Conservation (phyloP, 2,797 vertebrate genomes). For the Staurois parvus region DNA sequence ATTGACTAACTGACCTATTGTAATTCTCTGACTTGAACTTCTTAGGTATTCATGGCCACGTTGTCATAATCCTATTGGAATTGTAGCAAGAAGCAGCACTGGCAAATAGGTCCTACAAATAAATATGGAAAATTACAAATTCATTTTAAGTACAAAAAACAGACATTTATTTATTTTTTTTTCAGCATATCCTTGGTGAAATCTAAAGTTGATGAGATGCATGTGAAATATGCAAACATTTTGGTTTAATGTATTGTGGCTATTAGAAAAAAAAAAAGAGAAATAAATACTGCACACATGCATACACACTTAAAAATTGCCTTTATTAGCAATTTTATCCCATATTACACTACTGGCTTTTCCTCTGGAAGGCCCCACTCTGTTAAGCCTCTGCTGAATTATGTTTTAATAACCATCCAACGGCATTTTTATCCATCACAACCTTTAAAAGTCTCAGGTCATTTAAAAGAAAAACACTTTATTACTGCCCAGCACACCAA, state of each 20-base stretch:
- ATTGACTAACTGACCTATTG: too few relatives aligned
- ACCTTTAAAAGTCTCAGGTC: constrained; percentile 70
- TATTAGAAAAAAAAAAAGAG: background rate
- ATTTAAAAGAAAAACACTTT: constrained; percentile 73
- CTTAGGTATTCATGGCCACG: too few relatives aligned
- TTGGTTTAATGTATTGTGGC: background rate
- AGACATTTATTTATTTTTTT: too few relatives aligned
- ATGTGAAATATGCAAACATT: background rate
- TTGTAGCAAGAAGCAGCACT: too few relatives aligned
- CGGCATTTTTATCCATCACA: constrained; percentile 70
- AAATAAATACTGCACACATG: background rate
- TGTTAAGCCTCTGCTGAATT: constrained; percentile 72
- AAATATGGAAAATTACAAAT: too few relatives aligned
- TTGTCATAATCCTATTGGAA: too few relatives aligned
- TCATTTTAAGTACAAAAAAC: too few relatives aligned
- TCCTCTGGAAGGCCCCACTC: constrained; percentile 62
- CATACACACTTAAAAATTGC: constrained; percentile 5
- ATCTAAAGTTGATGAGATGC: too few relatives aligned
- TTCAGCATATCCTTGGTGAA: too few relatives aligned
- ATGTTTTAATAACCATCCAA: constrained; percentile 70
- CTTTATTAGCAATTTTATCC: constrained; percentile 51
- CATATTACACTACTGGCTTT: constrained; percentile 50
- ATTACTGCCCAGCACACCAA: constrained; percentile 75
- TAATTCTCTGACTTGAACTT: too few relatives aligned
- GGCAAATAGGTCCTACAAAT: too few relatives aligned